Evolutionary conservation across 2,888 invertebrate genomes (phyloP).

Genomic region (Drosophila mimica): DNA sequence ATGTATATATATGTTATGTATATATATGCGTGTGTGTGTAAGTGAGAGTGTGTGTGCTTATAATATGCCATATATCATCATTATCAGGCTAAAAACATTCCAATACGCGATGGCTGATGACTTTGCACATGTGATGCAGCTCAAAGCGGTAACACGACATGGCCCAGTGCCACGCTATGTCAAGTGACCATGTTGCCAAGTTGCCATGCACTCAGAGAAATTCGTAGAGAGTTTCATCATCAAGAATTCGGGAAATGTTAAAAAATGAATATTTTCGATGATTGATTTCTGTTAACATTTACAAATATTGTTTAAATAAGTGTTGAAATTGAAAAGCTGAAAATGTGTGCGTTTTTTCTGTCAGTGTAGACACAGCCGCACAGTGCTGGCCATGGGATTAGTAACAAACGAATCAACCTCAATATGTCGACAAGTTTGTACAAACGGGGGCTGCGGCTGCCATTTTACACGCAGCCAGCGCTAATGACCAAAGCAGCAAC

Average conservation of each 20-base stretch:
- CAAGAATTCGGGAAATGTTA: background rate
- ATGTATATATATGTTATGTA: too few species aligned
- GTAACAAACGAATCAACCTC: slow-evolving; percentile 77
- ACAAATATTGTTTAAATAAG: background rate
- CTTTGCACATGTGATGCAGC: slow-evolving; percentile 78
- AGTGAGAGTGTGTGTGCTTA: slow-evolving; percentile 37
- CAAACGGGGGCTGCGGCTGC: slow-evolving; percentile 60
- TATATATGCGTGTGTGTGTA: background rate
- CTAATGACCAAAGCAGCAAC: slow-evolving; percentile 70
- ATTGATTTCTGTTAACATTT: background rate
- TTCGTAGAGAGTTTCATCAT: background rate
- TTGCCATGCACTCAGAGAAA: slow-evolving; percentile 2
- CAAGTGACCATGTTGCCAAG: slow-evolving; percentile 14
- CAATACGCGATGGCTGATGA: slow-evolving; percentile 66
- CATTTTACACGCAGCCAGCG: slow-evolving; percentile 78
- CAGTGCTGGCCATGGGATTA: slow-evolving; percentile 59
- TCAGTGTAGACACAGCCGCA: slow-evolving; percentile 16
- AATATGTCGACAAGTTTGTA: slow-evolving; percentile 80
- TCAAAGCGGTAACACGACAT: slow-evolving; percentile 51
- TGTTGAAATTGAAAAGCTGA: too few species aligned
- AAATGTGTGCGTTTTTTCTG: background rate
- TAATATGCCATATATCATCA: slow-evolving; percentile 76
- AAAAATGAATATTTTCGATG: too few species aligned
- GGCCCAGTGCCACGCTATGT: slow-evolving; percentile 27
- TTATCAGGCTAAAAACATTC: slow-evolving; percentile 69